These are phyloP conservation scores for Epinephelus moara DNA, from an alignment of 2,113 vertebrate species.

Conservation along the genomic window DNA sequence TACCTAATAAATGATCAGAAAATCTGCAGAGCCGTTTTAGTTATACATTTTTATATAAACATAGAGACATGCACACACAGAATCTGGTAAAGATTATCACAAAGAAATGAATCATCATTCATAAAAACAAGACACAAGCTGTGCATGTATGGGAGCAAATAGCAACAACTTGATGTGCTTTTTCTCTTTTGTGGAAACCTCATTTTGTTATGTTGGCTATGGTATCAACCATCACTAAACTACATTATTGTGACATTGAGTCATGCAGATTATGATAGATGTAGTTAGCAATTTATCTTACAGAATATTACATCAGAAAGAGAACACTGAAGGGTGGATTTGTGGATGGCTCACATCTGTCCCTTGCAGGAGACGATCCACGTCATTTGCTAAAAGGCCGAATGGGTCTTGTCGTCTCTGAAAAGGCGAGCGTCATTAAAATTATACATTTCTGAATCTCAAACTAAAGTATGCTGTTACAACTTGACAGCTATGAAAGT, in stretches of 20 bases:
- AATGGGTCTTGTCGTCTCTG: not conserved
- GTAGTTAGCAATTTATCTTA: conserved; percentile 2
- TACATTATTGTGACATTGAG: not conserved
- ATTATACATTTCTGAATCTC: conserved; percentile 1
- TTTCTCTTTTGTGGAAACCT: not conserved
- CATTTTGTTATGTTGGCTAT: not conserved
- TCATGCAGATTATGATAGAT: not conserved
- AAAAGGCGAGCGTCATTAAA: conserved; percentile 4
- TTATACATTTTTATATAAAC: not conserved
- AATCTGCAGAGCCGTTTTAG: not conserved
- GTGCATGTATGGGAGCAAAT: not conserved
- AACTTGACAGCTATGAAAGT: conserved; percentile 35
- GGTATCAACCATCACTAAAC: conserved; percentile 7
- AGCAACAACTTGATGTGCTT: not conserved
- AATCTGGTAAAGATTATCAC: not conserved
- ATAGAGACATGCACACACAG: not conserved
- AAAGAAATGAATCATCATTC: not conserved
- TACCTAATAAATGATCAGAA: not conserved
- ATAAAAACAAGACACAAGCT: not conserved
- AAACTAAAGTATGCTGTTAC: conserved; percentile 9
- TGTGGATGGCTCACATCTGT: not conserved
- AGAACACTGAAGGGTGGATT: not conserved
- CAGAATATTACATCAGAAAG: not conserved
- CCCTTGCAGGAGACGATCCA: conserved; percentile 2
- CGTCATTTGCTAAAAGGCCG: not conserved